Evolutionary conservation across 2,888 invertebrate species (phyloP).

Genomic region (Hypomecis atomaria): DNA sequence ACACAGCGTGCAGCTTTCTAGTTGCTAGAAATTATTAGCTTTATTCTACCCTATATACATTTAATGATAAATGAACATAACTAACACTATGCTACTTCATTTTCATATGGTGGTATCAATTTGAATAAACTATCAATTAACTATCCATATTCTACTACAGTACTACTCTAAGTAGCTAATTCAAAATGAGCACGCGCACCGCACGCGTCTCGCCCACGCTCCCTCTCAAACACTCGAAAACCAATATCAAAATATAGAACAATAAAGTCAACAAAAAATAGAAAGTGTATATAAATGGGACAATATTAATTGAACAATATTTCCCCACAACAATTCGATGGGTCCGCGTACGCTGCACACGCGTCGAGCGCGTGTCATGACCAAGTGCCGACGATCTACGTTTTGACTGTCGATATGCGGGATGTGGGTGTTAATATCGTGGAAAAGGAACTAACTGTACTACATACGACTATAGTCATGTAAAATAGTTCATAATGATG

Average conservation of each 20-base stretch:
- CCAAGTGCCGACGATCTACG: conserved; percentile 1
- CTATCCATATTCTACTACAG: background rate
- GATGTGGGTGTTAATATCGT: conserved; percentile 17
- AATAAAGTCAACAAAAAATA: background rate
- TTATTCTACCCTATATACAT: too few relatives aligned
- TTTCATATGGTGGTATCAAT: background rate
- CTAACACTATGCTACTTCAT: too few relatives aligned
- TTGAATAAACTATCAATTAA: background rate
- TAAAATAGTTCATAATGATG: too few relatives aligned
- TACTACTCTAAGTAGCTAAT: background rate
- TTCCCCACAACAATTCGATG: background rate
- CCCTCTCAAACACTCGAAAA: conserved; percentile 42
- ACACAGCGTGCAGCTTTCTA: too few relatives aligned
- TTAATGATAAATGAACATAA: too few relatives aligned
- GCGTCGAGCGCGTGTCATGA: background rate
- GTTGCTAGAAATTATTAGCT: too few relatives aligned
- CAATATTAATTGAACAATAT: conserved; percentile 19
- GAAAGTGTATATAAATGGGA: conserved; percentile 9
- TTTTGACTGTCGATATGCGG: conserved; percentile 32
- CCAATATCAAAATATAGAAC: conserved; percentile 22
- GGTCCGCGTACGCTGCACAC: conserved; percentile 1
- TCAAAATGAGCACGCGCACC: conserved; percentile 31
- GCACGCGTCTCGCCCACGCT: conserved; percentile 41
- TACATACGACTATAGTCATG: too few relatives aligned
- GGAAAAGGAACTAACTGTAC: background rate